Evolutionary conservation across 2,888 invertebrate species (phyloP).

Genomic region (Strigamia maritima): DNA sequence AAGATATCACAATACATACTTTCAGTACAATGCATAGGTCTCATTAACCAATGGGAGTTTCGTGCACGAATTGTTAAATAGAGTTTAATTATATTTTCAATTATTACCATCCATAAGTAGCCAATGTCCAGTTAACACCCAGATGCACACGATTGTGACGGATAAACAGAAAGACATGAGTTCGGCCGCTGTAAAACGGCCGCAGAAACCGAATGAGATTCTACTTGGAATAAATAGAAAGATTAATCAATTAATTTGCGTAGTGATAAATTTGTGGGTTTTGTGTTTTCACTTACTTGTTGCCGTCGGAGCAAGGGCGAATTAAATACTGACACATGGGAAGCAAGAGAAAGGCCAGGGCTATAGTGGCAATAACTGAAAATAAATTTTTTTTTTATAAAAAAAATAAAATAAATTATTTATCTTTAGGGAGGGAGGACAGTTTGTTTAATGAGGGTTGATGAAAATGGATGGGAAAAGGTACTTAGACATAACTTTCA

Average conservation of each 20-base stretch:
- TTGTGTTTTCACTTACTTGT: constrained; percentile 57
- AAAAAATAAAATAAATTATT: no score
- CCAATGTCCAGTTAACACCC: constrained; percentile 98
- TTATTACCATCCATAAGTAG: constrained; percentile 87
- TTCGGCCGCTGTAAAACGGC: constrained; percentile 91
- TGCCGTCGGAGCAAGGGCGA: constrained; percentile 76
- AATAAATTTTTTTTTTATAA: constrained; percentile 34
- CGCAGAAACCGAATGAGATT: constrained; percentile 86
- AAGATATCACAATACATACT: no score
- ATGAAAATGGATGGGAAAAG: no score
- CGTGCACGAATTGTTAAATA: no score
- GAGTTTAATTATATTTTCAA: not conserved
- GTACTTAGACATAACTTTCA: no score
- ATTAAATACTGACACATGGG: constrained; percentile 97
- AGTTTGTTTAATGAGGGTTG: no score
- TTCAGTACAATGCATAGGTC: no score
- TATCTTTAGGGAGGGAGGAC: no score
- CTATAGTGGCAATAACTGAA: constrained; percentile 85
- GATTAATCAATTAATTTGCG: not conserved
- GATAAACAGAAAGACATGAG: constrained; percentile 87
- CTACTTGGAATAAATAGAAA: constrained; percentile 51
- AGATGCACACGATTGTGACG: constrained; percentile 89
- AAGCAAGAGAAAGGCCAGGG: constrained; percentile 89
- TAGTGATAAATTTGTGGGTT: not conserved
- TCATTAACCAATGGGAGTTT: no score